Base-by-base conservation (phyloP, 1,140 invertebrate species). In the Hermatobates lingyangjiaoensis region DNA sequence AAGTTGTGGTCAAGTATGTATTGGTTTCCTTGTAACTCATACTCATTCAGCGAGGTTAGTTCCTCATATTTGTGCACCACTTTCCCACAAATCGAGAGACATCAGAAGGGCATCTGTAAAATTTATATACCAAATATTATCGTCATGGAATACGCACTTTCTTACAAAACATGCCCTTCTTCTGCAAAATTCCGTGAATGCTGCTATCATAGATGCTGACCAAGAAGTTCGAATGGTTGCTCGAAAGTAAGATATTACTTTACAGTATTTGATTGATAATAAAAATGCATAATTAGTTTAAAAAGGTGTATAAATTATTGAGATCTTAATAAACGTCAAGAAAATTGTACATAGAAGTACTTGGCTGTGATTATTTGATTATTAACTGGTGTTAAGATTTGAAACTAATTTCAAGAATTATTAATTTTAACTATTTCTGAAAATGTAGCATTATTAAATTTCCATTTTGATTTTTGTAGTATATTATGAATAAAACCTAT, bases 151-250 rank as follows among this genome's bases (percentile, higher is more conserved):
- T 26, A 75, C 81, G 0, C 71, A 79, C 58, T 71, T 79, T 20
- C 67, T 97, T 50, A 91, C 96, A 64, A 83, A 76, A 64, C 85
- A 94, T 74, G 46, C 83, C 24, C 66, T 71, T 12, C 65, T 76
- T 15, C 63, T 98, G 0, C 77, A 86, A 51, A 89, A 95, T 53
- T 79, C 83, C 0, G 80, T 98, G 3, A 86, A 87, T 59, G 83
- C 83, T 57, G 90, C 88, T 2, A 82, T 95, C 34, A 76, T 78
- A 4, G 94, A 98, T 73, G 90, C 93, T 0, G 92, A 97, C 66
- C 72, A 81, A 18, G 84, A 91, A 55, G 89, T 91, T 3, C 70
- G 93, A 60, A 75, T 73, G 1, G 72, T 73, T 59, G 80, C 81
- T 0, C 71, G 86, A 59, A 80, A 75, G 80, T 83, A 61, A 66